Conservation (phyloP, 2,797 vertebrate genomes). For the Phyllotis vaccarum region DNA sequence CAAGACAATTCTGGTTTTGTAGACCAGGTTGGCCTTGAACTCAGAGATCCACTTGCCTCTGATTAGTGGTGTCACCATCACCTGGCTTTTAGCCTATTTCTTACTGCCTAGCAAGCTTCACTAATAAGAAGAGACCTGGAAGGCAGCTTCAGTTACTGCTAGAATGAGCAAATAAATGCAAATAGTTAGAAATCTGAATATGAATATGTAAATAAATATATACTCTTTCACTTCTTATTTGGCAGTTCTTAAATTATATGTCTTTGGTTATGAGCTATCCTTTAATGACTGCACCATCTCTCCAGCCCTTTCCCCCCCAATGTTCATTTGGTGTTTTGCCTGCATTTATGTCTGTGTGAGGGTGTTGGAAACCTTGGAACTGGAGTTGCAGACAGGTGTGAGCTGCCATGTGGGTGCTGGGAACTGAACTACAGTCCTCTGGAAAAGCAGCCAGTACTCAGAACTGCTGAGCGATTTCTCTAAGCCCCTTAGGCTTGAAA, state of each 20-base stretch:
- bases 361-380: background rate
- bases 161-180: slow-evolving; percentile 46
- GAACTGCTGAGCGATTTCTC: background rate
- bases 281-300: background rate
- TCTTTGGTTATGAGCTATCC: background rate
- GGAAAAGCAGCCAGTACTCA: background rate
- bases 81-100: slow-evolving; percentile 21
- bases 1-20: background rate
- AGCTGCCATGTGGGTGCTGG: background rate
- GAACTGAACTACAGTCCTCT: background rate
- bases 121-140: background rate
- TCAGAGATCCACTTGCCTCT: background rate
- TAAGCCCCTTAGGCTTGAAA: background rate
- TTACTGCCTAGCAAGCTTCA: background rate
- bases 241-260: background rate
- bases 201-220: background rate
- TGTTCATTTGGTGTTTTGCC: background rate
- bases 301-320: background rate
- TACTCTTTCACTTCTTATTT: slow-evolving; percentile 31
- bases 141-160: background rate
- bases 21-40: background rate
- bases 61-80: background rate
- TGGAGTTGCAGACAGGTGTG: background rate
- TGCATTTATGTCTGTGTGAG: background rate
- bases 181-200: background rate